Conservation (phyloP, 2,113 vertebrate genomes). For the Helogale parvula region DNA sequence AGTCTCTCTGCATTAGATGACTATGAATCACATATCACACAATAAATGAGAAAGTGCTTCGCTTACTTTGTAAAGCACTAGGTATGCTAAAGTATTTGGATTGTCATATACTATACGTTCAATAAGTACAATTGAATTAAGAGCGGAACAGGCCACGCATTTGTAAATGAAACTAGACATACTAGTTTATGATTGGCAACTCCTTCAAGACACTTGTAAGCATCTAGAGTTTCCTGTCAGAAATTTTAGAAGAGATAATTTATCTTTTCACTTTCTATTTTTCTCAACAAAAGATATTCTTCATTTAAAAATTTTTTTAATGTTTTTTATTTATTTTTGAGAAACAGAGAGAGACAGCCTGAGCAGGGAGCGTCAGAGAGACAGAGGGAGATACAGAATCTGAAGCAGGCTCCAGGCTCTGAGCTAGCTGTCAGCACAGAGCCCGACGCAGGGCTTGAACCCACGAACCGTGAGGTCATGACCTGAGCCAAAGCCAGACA, state of each 20-base stretch:
- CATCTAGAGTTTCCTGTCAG: neutral
- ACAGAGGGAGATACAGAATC: too few relatives aligned
- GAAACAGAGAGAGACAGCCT: too few relatives aligned
- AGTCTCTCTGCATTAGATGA: neutral
- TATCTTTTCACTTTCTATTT: constrained; percentile 9
- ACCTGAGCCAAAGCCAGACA: too few relatives aligned
- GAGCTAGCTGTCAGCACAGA: too few relatives aligned
- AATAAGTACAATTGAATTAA: neutral
- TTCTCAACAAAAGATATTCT: neutral
- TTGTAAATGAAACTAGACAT: constrained; percentile 32
- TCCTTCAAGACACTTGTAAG: neutral
- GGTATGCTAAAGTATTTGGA: neutral
- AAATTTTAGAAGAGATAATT: neutral
- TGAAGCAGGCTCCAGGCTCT: too few relatives aligned
- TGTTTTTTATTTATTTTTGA: too few relatives aligned
- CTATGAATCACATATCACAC: neutral
- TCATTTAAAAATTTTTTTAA: neutral
- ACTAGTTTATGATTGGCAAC: neutral
- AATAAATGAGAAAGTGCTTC: neutral
- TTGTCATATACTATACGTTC: neutral
- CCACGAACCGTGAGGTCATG: too few relatives aligned
- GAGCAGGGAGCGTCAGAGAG: too few relatives aligned
- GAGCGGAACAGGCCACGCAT: neutral
- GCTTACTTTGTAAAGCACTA: neutral
- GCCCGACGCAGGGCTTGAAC: too few relatives aligned